Evolutionary conservation across 2,888 invertebrate species (phyloP), one percentile per base, ranked within the genome.

Genomic region (Sarcophaga caerulescens): DNA sequence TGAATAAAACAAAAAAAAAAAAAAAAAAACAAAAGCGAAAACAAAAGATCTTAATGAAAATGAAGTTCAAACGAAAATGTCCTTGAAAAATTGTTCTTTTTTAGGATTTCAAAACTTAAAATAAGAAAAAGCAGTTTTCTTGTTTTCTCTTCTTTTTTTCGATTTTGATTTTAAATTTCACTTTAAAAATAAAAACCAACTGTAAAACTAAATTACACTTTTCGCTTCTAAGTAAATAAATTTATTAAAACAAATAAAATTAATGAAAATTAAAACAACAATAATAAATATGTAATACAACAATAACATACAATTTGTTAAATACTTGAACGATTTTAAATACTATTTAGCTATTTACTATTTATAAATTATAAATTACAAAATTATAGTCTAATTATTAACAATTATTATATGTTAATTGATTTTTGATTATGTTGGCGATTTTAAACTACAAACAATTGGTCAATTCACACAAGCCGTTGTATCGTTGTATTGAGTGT

Each of bases 361-460:
- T 35, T 35, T 35, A 35, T 8, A 35, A 35, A 35, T 35, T 35
- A 6, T 35, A 71, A 71, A 62, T 21, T 66, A n/a, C 60, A 62
- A n/a, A n/a, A n/a, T n/a, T 79, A 70, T 70, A 70, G 60, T 68
- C 63, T 47, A 35, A 35, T 10, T 35, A 35, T 10, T 35, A 8
- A 35, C 0, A 6, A 6, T 35, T 35, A 35, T 82, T 74, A 68
- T 84, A 81, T 74, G 76, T 86, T 85, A 79, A 77, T 79, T 75
- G 60, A 52, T 83, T 87, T 87, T 81, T 78, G 85, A 85, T 65
- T 85, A 69, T 68, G 70, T 83, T 87, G 70, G 75, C 85, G 78
- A 59, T 75, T 76, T 82, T 75, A 66, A 79, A 81, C 71, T 79
- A 71, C 65, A 78, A 10, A 35, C 25, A 25, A 35, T n/a, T n/a